Conservation (phyloP, 2,797 vertebrate genomes). For the Ctenopoma kingsleyae region DNA sequence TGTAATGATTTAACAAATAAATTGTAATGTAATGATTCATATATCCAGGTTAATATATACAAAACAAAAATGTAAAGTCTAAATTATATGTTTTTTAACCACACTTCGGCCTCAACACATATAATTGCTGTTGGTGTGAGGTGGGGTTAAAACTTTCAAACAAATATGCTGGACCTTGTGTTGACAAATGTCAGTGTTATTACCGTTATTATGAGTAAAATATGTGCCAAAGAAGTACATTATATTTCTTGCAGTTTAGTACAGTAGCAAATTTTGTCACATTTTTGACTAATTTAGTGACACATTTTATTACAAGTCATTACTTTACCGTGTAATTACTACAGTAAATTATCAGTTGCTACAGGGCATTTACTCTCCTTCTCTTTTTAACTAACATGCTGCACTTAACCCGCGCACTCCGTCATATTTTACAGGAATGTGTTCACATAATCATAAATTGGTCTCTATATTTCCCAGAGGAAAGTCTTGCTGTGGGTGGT, state of each 20-base stretch:
- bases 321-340: slow-evolving; percentile 19
- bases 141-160: neutral
- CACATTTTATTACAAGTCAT: slow-evolving; percentile 43
- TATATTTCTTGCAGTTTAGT: neutral
- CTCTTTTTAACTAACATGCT: slow-evolving; percentile 34
- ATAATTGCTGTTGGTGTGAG: neutral
- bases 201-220: slow-evolving; percentile 1
- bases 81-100: neutral
- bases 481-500: neutral
- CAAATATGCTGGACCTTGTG: neutral
- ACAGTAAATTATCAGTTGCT: slow-evolving; percentile 41
- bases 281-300: slow-evolving; percentile 30
- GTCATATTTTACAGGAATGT: slow-evolving; percentile 39
- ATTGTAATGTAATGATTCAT: too few species aligned
- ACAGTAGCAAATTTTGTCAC: slow-evolving; percentile 1
- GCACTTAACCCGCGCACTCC: slow-evolving; percentile 18
- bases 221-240: slow-evolving; percentile 9
- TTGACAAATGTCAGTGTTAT: neutral
- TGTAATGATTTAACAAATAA: too few species aligned
- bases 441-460: slow-evolving; percentile 50
- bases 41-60: too few species aligned
- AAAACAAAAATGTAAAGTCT: too few species aligned
- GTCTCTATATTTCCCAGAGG: slow-evolving; percentile 29
- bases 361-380: slow-evolving; percentile 29
- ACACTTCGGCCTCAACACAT: neutral